A percentile compares a stretch with the other conserved stretches of the same genome.
phyloP scores from a whole-genome alignment of 2,113 vertebrate species.

The Indicator maculatus region DNA sequence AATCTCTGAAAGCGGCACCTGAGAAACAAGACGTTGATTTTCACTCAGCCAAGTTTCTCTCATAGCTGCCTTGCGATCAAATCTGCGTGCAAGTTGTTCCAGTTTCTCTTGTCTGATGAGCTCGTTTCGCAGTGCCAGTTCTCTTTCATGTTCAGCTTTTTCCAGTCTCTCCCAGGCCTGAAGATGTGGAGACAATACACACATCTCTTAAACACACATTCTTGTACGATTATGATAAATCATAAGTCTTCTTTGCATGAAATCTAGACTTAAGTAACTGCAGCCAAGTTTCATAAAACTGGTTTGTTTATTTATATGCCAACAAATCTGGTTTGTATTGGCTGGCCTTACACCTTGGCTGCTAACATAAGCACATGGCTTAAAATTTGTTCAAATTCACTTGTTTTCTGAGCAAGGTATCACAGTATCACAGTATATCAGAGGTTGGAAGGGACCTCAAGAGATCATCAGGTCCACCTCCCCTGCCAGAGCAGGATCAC shows the following conservation, averaged over 20 bases:
- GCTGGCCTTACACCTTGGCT: background rate
- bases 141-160: constrained; percentile 96
- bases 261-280: constrained; percentile 1
- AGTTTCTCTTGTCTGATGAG: constrained; percentile 98
- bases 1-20: constrained; percentile 78
- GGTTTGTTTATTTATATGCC: background rate
- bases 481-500: no score
- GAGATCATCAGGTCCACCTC: no score
- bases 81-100: constrained; percentile 95
- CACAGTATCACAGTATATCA: no score
- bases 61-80: constrained; percentile 98
- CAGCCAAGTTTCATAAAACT: background rate
- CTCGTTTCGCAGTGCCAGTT: constrained; percentile 94
- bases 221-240: background rate
- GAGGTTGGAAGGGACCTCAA: no score
- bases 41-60: constrained; percentile 98
- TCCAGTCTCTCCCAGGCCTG: constrained; percentile 98
- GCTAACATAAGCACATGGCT: background rate
- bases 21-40: constrained; percentile 95
- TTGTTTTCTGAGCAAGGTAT: background rate
- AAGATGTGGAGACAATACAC: background rate
- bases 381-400: background rate
- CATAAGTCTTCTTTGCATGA: background rate
- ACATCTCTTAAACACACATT: background rate
- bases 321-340: background rate